Base-by-base conservation (phyloP, 2,113 vertebrate genomes). In the Semnornis frantzii region DNA sequence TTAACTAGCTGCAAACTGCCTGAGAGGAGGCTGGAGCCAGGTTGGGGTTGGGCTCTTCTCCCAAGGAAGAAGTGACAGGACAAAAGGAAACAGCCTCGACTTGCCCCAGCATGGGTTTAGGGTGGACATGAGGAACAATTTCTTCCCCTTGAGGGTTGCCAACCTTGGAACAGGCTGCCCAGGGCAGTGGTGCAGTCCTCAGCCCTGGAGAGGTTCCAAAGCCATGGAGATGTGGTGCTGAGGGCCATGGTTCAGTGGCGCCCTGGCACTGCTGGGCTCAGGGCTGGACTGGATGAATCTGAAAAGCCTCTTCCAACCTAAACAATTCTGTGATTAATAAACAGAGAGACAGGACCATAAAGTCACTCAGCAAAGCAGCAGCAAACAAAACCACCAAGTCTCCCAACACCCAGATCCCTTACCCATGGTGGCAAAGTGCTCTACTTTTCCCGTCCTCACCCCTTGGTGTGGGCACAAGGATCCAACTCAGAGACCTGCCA, bases 391-490 rank as follows among this genome's bases (percentile, higher is more conserved):
- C 15, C n/a, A 3, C 0, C 10, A 24, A 23, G 4, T 28, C 46
- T 88, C n/a, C 37, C 20, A 31, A 66, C 54, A 31, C 12, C 25
- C 63, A 42, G n/a, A 25, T 63, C 69, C 42, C 76, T 63, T 17
- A 30, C 7, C 10, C 74, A 46, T 3, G 15, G n/a, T 21, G 16
- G 25, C 37, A 87, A 57, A 12, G 25, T 8, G 23, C 12, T 82
- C 39, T 52, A 24, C n/a, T 46, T 58, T 24, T 30, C n/a, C 25
- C 18, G 24, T 81, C 55, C 55, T 46, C n/a, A 9, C 7, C 68
- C 44, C 27, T 20, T 5, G 0, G 9, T 31, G 13, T 33, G 31
- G 63, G 30, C 34, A n/a, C 24, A 2, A 5, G 1, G 24, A 8
- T 71, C 30, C 54, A 55, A 30, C 9, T 52, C 54, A 34, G 71